These are phyloP conservation scores for Apolygus lucorum DNA, from an alignment of 1,140 invertebrate species.

Conservation along the genomic window DNA sequence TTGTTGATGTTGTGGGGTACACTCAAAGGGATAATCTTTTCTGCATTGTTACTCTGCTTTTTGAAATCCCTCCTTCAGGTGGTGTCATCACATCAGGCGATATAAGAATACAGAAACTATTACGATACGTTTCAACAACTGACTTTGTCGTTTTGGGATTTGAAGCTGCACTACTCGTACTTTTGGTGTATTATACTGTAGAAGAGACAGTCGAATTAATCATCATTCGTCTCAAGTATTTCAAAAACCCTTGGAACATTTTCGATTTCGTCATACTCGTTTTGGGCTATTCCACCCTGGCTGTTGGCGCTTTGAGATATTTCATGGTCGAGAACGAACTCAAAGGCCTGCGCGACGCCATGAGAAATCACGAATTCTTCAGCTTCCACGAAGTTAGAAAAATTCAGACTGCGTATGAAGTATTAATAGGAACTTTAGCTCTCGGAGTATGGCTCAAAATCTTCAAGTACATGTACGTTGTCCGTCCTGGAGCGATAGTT, in stretches of 20 bases:
- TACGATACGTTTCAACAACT: background rate
- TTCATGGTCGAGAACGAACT: background rate
- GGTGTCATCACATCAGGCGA: constrained; percentile 52
- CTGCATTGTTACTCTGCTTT: constrained; percentile 39
- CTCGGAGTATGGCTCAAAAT: constrained; percentile 2
- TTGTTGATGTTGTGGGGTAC: background rate
- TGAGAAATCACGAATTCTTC: constrained; percentile 19
- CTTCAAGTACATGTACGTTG: constrained; percentile 39
- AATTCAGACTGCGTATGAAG: constrained; percentile 12
- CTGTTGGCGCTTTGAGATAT: background rate
- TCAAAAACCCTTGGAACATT: background rate
- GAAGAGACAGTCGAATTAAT: constrained; percentile 56
- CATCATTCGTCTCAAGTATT: background rate
- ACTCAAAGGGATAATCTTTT: background rate
- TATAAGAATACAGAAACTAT: constrained; percentile 51
- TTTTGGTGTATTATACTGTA: constrained; percentile 56
- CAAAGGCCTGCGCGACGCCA: constrained; percentile 5
- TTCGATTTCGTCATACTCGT: background rate
- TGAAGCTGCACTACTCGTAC: constrained; percentile 52
- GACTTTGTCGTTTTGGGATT: constrained; percentile 51
- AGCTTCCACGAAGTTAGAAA: constrained; percentile 7
- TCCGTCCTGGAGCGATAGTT: constrained; percentile 52
- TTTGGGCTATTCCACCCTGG: background rate
- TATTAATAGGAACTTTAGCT: background rate
- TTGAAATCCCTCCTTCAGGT: constrained; percentile 62